Percentiles rank a stretch among this genome's conserved stretches.
These are phyloP conservation scores for Tricholaema leucomelas DNA, from an alignment of 2,113 vertebrate genomes.

Conservation along the genomic window DNA sequence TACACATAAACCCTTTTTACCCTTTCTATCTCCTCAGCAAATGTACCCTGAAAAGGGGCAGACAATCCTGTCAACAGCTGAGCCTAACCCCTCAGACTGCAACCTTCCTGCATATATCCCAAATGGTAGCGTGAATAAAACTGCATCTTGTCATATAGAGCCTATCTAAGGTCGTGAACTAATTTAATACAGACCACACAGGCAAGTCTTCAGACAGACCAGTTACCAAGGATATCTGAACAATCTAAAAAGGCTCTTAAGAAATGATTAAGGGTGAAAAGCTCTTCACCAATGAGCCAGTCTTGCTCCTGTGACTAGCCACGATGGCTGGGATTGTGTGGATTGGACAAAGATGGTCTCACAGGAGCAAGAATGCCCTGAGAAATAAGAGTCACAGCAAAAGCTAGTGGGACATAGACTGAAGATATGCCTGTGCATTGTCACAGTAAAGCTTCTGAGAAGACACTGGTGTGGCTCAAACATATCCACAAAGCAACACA, in stretches of 20 bases:
- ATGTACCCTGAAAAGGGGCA: neutral
- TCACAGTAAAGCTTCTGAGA: neutral
- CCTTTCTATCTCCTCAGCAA: neutral
- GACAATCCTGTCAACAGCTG: neutral
- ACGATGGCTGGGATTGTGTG: neutral
- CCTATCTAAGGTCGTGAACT: neutral
- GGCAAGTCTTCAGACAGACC: neutral
- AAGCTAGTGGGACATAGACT: fast-evolving
- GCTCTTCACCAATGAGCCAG: neutral
- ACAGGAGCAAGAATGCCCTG: neutral
- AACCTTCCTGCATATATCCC: neutral
- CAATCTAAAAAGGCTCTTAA: neutral
- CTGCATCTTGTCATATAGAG: neutral
- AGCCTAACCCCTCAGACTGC: neutral
- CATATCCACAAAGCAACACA: neutral
- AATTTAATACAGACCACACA: neutral
- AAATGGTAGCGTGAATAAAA: neutral
- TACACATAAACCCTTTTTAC: neutral
- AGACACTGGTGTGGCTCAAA: neutral
- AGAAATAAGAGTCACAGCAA: neutral
- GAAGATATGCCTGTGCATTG: neutral
- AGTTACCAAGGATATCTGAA: neutral
- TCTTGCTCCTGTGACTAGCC: neutral
- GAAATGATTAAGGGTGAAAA: neutral
- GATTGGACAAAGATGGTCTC: neutral